Conservation (phyloP, 2,888 invertebrate genomes). For the Ichneumon xanthorius region DNA sequence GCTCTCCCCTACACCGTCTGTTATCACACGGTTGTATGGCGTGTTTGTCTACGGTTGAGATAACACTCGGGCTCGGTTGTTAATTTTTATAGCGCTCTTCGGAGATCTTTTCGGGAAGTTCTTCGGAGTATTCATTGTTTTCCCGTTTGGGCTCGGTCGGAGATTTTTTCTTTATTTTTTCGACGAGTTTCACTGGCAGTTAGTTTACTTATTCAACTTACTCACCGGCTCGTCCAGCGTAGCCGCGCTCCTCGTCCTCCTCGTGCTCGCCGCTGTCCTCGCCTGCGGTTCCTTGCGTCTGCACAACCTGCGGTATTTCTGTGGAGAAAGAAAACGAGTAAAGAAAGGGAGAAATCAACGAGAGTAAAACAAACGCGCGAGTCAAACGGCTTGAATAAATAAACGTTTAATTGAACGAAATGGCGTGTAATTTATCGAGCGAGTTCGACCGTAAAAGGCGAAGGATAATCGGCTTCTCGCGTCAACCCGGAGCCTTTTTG, state of each 20-base stretch:
- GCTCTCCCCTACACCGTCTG: neutral
- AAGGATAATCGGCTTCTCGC: constrained; percentile 60
- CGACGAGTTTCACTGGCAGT: constrained; percentile 28
- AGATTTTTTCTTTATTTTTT: constrained; percentile 1
- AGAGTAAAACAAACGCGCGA: constrained; percentile 42
- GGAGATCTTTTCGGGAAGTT: neutral
- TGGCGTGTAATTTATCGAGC: constrained; percentile 61
- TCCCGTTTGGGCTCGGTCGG: constrained; percentile 8
- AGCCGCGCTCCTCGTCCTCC: constrained; percentile 88
- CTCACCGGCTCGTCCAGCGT: constrained; percentile 91
- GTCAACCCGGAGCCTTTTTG: constrained; percentile 31
- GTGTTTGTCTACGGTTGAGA: constrained; percentile 47
- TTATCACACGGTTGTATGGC: constrained; percentile 53
- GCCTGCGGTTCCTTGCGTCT: constrained; percentile 87
- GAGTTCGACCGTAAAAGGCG: constrained; percentile 52
- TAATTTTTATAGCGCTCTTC: constrained; percentile 37
- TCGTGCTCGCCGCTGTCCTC: constrained; percentile 82
- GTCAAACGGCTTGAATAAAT: constrained; percentile 44
- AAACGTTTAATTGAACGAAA: constrained; percentile 57
- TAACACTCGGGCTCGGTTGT: constrained; percentile 32
- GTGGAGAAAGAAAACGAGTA: constrained; percentile 76
- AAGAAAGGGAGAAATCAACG: constrained; percentile 20
- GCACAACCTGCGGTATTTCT: constrained; percentile 92
- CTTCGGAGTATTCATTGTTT: neutral
- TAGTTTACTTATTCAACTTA: constrained; percentile 86